Evolutionary conservation across 2,797 vertebrate genomes (phyloP).

Genomic region (Coregonus sp.): DNA sequence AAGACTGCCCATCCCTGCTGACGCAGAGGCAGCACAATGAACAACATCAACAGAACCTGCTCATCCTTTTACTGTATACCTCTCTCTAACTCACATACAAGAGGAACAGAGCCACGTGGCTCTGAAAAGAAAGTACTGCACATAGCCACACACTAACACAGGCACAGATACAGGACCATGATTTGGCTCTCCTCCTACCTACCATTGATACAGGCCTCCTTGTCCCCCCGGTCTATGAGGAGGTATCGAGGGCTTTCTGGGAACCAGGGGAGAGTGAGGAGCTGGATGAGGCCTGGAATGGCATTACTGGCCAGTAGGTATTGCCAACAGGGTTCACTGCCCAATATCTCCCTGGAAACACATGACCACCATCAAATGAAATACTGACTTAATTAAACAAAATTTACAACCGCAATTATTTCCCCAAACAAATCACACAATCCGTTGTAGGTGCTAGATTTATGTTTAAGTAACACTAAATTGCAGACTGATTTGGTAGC

Average conservation of each 20-base stretch:
- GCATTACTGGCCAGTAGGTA: slow-evolving; percentile 87
- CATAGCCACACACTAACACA: neutral
- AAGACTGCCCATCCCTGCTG: neutral
- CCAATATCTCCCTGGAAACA: slow-evolving; percentile 83
- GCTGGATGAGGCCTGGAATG: slow-evolving; percentile 85
- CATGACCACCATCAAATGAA: neutral
- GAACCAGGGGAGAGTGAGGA: slow-evolving; percentile 85
- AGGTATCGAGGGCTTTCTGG: slow-evolving; percentile 93
- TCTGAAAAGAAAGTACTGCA: neutral
- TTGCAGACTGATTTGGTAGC: neutral
- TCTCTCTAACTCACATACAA: neutral
- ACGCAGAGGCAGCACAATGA: no score
- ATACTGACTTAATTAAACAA: neutral
- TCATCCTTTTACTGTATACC: neutral
- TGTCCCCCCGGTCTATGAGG: slow-evolving; percentile 85
- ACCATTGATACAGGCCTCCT: slow-evolving; percentile 84
- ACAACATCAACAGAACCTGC: neutral
- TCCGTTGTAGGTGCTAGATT: neutral
- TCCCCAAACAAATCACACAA: neutral
- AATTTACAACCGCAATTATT: neutral
- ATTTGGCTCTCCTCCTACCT: slow-evolving; percentile 9
- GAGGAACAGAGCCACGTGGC: neutral
- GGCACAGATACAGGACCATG: neutral
- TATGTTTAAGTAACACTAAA: neutral
- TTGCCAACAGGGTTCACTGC: slow-evolving; percentile 82